These are phyloP conservation scores for Megalopta genalis DNA, from an alignment of 1,140 invertebrate species.

Conservation along the genomic window DNA sequence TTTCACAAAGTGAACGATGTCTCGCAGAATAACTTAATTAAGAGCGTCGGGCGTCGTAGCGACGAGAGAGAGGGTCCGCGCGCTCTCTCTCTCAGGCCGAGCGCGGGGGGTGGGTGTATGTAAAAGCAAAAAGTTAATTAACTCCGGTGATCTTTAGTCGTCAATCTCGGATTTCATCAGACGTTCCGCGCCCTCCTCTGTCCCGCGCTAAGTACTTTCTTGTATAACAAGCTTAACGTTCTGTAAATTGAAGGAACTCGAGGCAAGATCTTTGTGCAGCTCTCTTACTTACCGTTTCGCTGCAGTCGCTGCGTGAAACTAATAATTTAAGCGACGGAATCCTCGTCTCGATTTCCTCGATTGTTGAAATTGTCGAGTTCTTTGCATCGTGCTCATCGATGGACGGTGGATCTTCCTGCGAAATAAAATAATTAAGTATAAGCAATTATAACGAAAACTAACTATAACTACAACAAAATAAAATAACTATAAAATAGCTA, in stretches of 20 bases:
- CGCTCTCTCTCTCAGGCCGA: no score
- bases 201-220: background rate
- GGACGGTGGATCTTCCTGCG: no score
- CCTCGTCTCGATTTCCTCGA: no score
- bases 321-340: background rate
- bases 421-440: no score
- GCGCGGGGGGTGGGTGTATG: background rate
- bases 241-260: background rate
- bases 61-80: background rate
- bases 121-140: conserved; percentile 1
- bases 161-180: conserved; percentile 6
- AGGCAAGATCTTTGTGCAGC: background rate
- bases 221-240: conserved; percentile 2
- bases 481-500: no score
- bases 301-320: background rate
- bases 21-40: no score
- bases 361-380: background rate
- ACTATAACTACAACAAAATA: no score
- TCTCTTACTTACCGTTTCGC: background rate
- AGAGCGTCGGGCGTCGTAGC: background rate
- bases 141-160: background rate
- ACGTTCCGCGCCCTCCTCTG: background rate
- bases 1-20: no score
- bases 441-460: no score
- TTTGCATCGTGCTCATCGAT: background rate